Percentiles rank a stretch among this genome's conserved stretches.
Conservation (phyloP, 1,140 invertebrate species). For the Acromyrmex charruanus region DNA sequence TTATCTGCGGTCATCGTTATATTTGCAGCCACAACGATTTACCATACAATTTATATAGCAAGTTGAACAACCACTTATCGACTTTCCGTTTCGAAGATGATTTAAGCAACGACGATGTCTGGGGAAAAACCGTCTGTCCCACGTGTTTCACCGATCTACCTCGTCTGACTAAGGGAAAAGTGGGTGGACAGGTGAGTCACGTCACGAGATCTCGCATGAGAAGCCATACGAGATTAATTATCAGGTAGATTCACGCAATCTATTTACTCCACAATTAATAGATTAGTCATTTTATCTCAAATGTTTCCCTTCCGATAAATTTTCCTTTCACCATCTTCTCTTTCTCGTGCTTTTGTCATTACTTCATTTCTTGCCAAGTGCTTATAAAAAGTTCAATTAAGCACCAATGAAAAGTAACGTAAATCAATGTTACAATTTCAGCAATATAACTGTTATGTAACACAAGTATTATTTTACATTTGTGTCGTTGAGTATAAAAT, state of each 20-base stretch:
- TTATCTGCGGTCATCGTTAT: conserved; percentile 23
- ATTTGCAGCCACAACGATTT: conserved; percentile 89
- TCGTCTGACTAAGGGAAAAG: conserved; percentile 86
- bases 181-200: conserved; percentile 88
- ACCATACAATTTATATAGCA: conserved; percentile 85
- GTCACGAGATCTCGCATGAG: neutral
- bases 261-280: conserved; percentile 20
- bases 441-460: too few species aligned
- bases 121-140: conserved; percentile 79
- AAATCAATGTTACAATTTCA: too few species aligned
- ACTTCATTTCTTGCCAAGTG: neutral
- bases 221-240: conserved; percentile 21
- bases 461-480: too few species aligned
- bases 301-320: neutral
- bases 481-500: too few species aligned
- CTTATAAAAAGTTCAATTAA: neutral
- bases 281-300: neutral
- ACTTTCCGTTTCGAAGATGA: conserved; percentile 85
- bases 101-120: conserved; percentile 83
- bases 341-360: neutral
- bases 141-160: conserved; percentile 88
- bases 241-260: neutral
- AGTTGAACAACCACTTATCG: conserved; percentile 86
- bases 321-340: neutral
- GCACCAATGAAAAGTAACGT: too few species aligned